A percentile compares a stretch with the other conserved stretches of the same genome.
phyloP scores from a whole-genome alignment of 1,140 invertebrate species.

The Caenorhabditis elegans region WBcel235 BX284606.5:16551501-16552000 shows the following conservation, averaged over 20 bases:
- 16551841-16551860: not conserved
- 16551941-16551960: not conserved
- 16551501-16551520: constrained; percentile 52
- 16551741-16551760: not conserved
- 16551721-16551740: too few species aligned
- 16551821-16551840: not conserved
- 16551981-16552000: not conserved
- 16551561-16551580: constrained; percentile 55
- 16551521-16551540: constrained; percentile 66
- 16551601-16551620: too few species aligned
- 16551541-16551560: constrained; percentile 63
- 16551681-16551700: too few species aligned
- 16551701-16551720: too few species aligned
- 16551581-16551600: constrained; percentile 39
- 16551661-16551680: too few species aligned
- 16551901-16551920: not conserved
- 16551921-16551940: not conserved
- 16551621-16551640: too few species aligned
- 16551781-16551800: not conserved
- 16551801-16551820: not conserved
- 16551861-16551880: not conserved
- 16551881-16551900: not conserved
- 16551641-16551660: too few species aligned
- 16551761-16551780: not conserved
- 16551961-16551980: not conserved